Evolutionary conservation across 2,797 vertebrate species (phyloP).

Genomic region (Bryconaethiops microstoma): DNA sequence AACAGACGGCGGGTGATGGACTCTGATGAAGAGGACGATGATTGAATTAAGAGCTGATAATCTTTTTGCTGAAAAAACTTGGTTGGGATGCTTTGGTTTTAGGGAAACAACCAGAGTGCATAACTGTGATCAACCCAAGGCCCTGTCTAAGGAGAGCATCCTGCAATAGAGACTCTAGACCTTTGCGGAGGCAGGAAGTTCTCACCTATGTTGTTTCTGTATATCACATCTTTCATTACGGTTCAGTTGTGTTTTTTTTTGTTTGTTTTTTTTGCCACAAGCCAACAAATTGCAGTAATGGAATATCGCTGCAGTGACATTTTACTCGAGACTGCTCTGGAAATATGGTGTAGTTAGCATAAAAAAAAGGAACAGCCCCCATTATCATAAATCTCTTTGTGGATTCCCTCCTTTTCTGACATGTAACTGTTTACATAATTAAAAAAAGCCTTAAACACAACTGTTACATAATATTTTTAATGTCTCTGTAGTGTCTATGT

Average conservation of each 20-base stretch:
- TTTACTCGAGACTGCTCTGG: slow-evolving; percentile 52
- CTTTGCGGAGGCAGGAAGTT: slow-evolving; percentile 36
- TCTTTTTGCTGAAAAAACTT: slow-evolving; percentile 33
- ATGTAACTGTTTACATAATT: slow-evolving; percentile 72
- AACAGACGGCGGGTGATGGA: slow-evolving; percentile 96
- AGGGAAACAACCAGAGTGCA: slow-evolving; percentile 55
- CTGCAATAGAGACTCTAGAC: slow-evolving; percentile 56
- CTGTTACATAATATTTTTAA: neutral
- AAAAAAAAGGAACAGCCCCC: slow-evolving; percentile 38
- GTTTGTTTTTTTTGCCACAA: slow-evolving; percentile 44
- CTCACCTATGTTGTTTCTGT: slow-evolving; percentile 49
- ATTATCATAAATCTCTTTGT: slow-evolving; percentile 41
- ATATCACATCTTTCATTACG: slow-evolving; percentile 43
- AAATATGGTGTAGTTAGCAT: slow-evolving; percentile 41
- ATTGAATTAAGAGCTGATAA: slow-evolving; percentile 65
- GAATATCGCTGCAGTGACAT: slow-evolving; percentile 46
- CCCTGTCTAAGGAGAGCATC: slow-evolving; percentile 49
- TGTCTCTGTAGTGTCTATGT: neutral
- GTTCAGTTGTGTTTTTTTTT: slow-evolving; percentile 37
- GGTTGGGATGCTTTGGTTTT: slow-evolving; percentile 46
- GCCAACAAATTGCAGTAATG: slow-evolving; percentile 51
- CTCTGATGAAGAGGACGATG: slow-evolving; percentile 94
- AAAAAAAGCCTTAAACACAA: slow-evolving; percentile 66
- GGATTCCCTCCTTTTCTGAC: slow-evolving; percentile 33
- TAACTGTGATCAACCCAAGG: slow-evolving; percentile 48